Conservation (phyloP, 2,113 vertebrate genomes). For the Pimephales promelas region DNA sequence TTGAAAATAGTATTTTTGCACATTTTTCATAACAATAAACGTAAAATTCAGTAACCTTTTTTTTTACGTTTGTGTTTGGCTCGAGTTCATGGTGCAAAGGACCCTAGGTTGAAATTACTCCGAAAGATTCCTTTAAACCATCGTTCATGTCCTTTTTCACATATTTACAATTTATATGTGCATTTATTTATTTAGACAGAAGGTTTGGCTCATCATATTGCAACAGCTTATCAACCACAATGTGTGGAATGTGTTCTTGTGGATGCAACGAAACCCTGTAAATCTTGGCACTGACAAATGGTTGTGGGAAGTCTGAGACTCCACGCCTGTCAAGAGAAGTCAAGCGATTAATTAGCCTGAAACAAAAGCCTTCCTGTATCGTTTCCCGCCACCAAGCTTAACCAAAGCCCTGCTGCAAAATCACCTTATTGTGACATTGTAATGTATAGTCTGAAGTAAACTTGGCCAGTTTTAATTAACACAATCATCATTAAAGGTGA, state of each 20-base stretch:
- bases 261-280: background rate
- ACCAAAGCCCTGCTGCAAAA: slow-evolving; percentile 4
- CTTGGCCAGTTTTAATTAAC: slow-evolving; percentile 33
- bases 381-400: background rate
- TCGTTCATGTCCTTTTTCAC: background rate
- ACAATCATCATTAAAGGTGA: slow-evolving; percentile 35
- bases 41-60: too few relatives aligned
- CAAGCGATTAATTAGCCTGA: slow-evolving; percentile 25
- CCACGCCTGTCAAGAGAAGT: slow-evolving; percentile 1
- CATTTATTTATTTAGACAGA: background rate
- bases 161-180: background rate
- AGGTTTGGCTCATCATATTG: background rate
- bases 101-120: too few relatives aligned
- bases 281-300: slow-evolving; percentile 24
- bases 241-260: background rate
- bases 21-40: too few relatives aligned
- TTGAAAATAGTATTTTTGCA: too few relatives aligned
- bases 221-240: slow-evolving; percentile 13
- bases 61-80: too few relatives aligned
- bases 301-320: slow-evolving; percentile 11
- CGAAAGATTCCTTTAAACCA: background rate
- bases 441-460: slow-evolving; percentile 12
- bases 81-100: too few relatives aligned
- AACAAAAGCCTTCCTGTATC: slow-evolving; percentile 31
- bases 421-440: slow-evolving; percentile 58